Evolutionary conservation across 2,113 vertebrate genomes (phyloP).

Genomic region (Lepisosteus osseus): DNA sequence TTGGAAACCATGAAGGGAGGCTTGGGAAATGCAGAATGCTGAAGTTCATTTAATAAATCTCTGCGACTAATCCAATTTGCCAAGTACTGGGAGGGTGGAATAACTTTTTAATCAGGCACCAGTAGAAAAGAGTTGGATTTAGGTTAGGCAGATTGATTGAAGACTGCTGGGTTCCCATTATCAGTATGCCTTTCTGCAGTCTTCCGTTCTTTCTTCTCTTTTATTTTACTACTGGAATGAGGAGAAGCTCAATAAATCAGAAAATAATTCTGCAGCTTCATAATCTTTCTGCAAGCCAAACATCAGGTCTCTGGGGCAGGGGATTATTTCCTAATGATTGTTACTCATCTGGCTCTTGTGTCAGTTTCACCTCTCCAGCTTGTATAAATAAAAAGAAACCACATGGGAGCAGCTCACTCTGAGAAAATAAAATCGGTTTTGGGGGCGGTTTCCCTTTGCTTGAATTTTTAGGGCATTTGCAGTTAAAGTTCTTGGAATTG

Average conservation of each 20-base stretch:
- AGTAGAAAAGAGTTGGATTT: conserved; percentile 66
- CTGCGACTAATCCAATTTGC: conserved; percentile 77
- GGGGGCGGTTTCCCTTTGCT: neutral
- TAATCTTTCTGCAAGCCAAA: conserved; percentile 68
- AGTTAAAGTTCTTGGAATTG: conserved; percentile 48
- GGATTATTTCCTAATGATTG: conserved; percentile 74
- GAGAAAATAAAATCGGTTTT: conserved; percentile 36
- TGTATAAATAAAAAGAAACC: conserved; percentile 51
- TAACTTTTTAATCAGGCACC: conserved; percentile 72
- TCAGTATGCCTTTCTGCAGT: conserved; percentile 59
- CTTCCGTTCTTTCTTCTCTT: conserved; percentile 39
- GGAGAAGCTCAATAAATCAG: conserved; percentile 62
- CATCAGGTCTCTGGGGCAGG: conserved; percentile 57
- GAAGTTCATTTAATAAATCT: conserved; percentile 75
- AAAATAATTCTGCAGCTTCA: conserved; percentile 37
- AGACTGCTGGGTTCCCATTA: conserved; percentile 62
- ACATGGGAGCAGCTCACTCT: conserved; percentile 40
- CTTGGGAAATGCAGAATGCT: conserved; percentile 45
- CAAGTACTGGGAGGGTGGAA: conserved; percentile 62
- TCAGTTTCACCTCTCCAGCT: conserved; percentile 58
- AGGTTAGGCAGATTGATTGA: conserved; percentile 63
- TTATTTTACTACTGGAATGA: conserved; percentile 67
- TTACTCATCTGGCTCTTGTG: conserved; percentile 62
- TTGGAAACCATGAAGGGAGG: conserved; percentile 53
- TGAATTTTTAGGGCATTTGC: conserved; percentile 1